Base-by-base conservation (phyloP, 2,113 vertebrate species). In the Elephas maximus region DNA sequence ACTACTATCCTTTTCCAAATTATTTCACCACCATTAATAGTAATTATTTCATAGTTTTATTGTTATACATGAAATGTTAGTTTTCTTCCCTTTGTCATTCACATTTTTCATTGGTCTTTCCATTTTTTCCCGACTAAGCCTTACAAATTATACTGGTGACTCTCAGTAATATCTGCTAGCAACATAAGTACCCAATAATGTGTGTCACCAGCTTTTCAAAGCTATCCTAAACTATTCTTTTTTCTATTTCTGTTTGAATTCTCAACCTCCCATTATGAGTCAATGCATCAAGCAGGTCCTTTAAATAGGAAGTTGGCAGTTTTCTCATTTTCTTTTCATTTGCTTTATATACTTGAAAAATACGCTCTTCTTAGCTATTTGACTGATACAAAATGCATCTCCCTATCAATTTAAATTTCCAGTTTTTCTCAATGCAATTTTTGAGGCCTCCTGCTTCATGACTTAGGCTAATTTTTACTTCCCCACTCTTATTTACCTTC, bases 321-420 rank as follows among this genome's bases (percentile, higher is more conserved):
- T 93, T 94, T 76, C 45, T 73, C 37, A 63, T 80, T 95, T 94
- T 53, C 51, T 91, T 90, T 83, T 83, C n/a, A 96, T 96, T 92
- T 90, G 17, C 26, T 87, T 93, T 87, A 87, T 90, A 83, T 41
- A 45, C 7, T 89, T 87, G 53, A 84, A 93, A 87, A 90, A 23
- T 53, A 21, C 62, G 76, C 6, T 65, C 0, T 65, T 76, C 12
- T 80, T 93, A 78, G 7, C 41, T 94, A 33, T 76, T 82, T 89
- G 62, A 37, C 26, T 73, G 8, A 41, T 81, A 73, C 7, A 89
- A 90, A 92, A 53, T 78, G 26, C 0, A 48, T 62, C 17, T 93
- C 37, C 30, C 24, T 57, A 63, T 83, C 17, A 81, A 24, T 91
- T 97, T 82, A 81, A 14, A 81, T 92, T 88, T 45, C 6, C 1